Evolutionary conservation across 2,888 invertebrate species (phyloP), one percentile per base, ranked within the genome.

Genomic region (Gryllus longicercus): DNA sequence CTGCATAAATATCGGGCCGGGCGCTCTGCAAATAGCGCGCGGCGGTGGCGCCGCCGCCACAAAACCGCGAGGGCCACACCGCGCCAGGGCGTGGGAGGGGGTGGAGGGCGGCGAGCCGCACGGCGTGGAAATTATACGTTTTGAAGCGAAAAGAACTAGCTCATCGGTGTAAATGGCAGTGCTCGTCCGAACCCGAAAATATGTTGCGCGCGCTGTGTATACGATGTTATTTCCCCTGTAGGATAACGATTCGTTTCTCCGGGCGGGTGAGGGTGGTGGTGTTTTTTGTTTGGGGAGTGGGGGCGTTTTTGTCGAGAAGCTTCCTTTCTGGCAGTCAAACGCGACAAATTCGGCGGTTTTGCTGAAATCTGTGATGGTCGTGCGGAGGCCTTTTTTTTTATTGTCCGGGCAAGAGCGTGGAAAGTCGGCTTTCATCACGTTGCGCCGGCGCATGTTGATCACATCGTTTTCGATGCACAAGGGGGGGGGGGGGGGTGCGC

Each of bases 121-220:
- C 63, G 63, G 11, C n/a, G 63, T 63, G 63, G 63, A 63, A 63
- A 63, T 63, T 63, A 63, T 63, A 63, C 63, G 63, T 63, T 63
- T 63, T 63, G 63, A 63, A 63, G 63, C 63, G 63, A 63, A 63
- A 63, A 63, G 63, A 63, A 63, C 63, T 63, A 63, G n/a, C 63
- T n/a, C 63, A 63, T 63, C 63, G 63, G 63, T 63, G 63, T 63
- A 63, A 63, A 63, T 63, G 63, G 63, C 16, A 63, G 63, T 5
- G 63, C 63, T 16, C 63, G 63, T n/a, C 14, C 63, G 63, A n/a
- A 63, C 1, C n/a, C 14, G 4, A 63, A 63, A 63, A 63, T 63
- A 63, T 63, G 63, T 63, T 63, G 0, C 8, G 63, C 63, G 14
- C n/a, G 14, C 63, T 5, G 63, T 63, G 63, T 63, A 14, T 63